Conservation (phyloP, 2,888 invertebrate species). For the Drosophila flavopinicola region DNA sequence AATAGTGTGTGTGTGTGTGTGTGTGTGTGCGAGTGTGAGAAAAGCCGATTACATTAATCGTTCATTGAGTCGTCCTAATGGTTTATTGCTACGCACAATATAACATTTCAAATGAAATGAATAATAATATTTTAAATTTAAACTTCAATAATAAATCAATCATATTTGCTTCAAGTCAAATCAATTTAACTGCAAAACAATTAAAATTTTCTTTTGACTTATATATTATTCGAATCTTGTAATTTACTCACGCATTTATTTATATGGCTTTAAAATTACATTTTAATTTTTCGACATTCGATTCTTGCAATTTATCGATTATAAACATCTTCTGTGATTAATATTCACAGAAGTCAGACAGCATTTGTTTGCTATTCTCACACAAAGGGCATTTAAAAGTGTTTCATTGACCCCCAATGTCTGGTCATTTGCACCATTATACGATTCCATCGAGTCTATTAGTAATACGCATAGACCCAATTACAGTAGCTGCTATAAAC, state of each 20-base stretch:
- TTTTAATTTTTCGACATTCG: no score
- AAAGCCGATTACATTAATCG: constrained; percentile 57
- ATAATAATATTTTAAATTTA: not conserved
- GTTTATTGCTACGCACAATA: not conserved
- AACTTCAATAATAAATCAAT: not conserved
- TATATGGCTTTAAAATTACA: no score
- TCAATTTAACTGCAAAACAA: no score
- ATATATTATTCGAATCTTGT: no score
- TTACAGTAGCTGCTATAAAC: constrained; percentile 45
- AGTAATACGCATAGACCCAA: constrained; percentile 55
- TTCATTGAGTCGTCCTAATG: constrained; percentile 32
- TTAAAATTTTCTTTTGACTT: no score
- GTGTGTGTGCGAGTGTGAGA: constrained; percentile 23
- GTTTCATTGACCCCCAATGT: not conserved
- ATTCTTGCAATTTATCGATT: not conserved
- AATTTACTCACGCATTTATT: no score
- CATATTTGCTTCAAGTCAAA: no score
- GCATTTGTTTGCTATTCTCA: not conserved
- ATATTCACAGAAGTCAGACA: not conserved
- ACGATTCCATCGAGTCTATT: constrained; percentile 9
- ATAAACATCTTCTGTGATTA: not conserved
- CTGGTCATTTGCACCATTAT: constrained; percentile 21
- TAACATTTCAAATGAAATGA: not conserved
- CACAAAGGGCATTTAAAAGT: not conserved
- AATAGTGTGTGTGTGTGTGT: constrained; percentile 3